Evolutionary conservation across 2,797 vertebrate species (phyloP).

Genomic region (Tolypeutes matacus): DNA sequence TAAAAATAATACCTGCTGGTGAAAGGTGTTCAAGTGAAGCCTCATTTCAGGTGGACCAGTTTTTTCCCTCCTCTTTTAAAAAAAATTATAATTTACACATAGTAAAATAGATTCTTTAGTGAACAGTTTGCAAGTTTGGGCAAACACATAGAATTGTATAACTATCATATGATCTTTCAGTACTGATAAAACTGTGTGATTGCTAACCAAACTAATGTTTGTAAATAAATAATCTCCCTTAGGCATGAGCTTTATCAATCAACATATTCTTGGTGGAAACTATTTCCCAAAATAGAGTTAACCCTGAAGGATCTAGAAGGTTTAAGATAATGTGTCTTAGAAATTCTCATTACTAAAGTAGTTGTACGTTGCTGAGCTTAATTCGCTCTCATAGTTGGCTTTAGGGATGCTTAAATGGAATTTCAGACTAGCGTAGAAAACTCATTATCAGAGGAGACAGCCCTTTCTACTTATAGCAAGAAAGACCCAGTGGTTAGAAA

Average conservation of each 20-base stretch:
- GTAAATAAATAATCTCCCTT: background rate
- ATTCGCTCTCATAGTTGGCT: background rate
- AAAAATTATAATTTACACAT: conserved; percentile 8
- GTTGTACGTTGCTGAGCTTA: background rate
- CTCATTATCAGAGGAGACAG: background rate
- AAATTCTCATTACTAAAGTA: conserved; percentile 25
- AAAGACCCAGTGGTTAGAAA: background rate
- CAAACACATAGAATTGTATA: background rate
- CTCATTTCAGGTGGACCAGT: background rate
- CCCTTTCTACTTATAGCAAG: background rate
- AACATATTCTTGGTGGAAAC: conserved; percentile 19
- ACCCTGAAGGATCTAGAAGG: background rate
- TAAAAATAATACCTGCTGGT: conserved; percentile 5
- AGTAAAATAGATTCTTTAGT: conserved; percentile 7
- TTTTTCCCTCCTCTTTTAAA: background rate
- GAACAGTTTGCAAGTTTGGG: conserved; percentile 35
- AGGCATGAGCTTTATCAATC: background rate
- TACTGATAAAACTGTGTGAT: background rate
- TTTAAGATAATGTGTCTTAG: background rate
- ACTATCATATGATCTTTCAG: conserved; percentile 3
- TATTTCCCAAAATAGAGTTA: conserved; percentile 1
- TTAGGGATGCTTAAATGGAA: conserved; percentile 38
- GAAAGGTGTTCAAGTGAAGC: background rate
- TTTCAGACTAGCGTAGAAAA: conserved; percentile 1
- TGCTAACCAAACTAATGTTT: conserved; percentile 5